These are phyloP conservation scores for Brachionus calyciflorus DNA, from an alignment of 1,140 invertebrate species.

Conservation along the genomic window DNA sequence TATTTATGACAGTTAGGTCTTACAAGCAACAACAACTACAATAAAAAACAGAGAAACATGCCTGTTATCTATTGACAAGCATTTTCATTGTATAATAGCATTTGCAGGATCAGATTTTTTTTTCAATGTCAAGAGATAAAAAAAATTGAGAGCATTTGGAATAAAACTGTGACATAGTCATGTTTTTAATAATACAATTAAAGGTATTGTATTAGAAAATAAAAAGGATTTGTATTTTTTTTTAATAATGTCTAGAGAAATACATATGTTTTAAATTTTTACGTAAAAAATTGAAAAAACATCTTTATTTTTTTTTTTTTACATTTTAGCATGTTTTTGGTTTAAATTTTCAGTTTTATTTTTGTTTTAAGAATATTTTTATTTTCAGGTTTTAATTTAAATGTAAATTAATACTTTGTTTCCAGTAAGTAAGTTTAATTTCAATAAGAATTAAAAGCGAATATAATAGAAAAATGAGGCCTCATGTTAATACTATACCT, in stretches of 20 bases:
- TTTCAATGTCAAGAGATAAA: too few species aligned
- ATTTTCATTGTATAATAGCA: too few species aligned
- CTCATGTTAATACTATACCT: not conserved
- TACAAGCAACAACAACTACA: not conserved
- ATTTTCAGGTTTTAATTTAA: not conserved
- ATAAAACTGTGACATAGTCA: conserved; percentile 20
- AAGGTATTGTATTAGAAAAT: not conserved
- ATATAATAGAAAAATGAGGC: too few species aligned
- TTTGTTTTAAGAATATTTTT: conserved; percentile 19
- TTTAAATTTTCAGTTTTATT: conserved; percentile 1
- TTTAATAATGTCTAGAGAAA: not conserved
- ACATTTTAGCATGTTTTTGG: too few species aligned
- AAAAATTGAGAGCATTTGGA: not conserved
- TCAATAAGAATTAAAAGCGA: too few species aligned
- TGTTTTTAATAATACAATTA: too few species aligned
- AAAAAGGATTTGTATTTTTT: too few species aligned
- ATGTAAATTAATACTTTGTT: conserved; percentile 41
- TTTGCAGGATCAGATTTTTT: too few species aligned
- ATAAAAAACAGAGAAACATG: not conserved
- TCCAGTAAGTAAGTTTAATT: not conserved
- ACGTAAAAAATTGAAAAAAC: too few species aligned
- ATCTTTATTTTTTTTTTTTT: too few species aligned
- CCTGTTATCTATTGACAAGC: not conserved
- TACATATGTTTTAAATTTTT: conserved; percentile 21
- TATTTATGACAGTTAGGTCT: conserved; percentile 24